phyloP scores from a whole-genome alignment of 2,797 vertebrate species.

The Sebastes variabilis region DNA sequence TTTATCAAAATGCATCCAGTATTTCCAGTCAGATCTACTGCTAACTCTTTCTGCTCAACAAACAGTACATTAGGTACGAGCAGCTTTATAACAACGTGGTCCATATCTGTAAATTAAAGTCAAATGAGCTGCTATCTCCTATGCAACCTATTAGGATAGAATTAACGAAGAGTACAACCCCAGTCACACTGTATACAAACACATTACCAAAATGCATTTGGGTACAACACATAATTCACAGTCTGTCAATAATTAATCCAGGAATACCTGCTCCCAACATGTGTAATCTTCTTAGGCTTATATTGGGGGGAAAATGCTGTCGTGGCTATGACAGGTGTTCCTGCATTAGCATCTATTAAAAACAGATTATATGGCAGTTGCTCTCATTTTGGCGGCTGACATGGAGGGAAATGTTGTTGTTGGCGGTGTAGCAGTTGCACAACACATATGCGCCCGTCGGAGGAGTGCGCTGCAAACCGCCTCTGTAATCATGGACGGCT shows the following conservation, averaged over 20 bases:
- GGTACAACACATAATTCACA: conserved; percentile 61
- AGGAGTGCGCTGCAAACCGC: conserved; percentile 34
- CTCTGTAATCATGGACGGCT: conserved; percentile 49
- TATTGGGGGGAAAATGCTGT: conserved; percentile 86
- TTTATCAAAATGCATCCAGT: not conserved
- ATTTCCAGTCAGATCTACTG: not conserved
- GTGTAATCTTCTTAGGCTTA: conserved; percentile 93
- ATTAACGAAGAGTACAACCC: conserved; percentile 1
- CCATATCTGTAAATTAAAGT: conserved; percentile 10
- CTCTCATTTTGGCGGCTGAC: conserved; percentile 68
- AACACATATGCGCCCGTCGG: conserved; percentile 30
- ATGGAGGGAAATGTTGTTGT: conserved; percentile 58
- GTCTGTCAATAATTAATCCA: conserved; percentile 87
- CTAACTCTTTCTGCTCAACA: not conserved
- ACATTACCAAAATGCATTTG: conserved; percentile 82
- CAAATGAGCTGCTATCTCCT: conserved; percentile 18
- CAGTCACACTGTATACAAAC: conserved; percentile 26
- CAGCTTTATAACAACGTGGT: not conserved
- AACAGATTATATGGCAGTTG: conserved; percentile 79
- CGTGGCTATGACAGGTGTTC: conserved; percentile 92
- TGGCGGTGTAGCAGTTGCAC: conserved; percentile 37
- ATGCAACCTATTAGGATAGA: conserved; percentile 15
- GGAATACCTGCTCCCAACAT: conserved; percentile 96
- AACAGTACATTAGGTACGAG: not conserved
- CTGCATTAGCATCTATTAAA: conserved; percentile 86